These are phyloP conservation scores for Balaenoptera acutorostrata DNA, from an alignment of 2,113 vertebrate genomes.

Conservation along the genomic window DNA sequence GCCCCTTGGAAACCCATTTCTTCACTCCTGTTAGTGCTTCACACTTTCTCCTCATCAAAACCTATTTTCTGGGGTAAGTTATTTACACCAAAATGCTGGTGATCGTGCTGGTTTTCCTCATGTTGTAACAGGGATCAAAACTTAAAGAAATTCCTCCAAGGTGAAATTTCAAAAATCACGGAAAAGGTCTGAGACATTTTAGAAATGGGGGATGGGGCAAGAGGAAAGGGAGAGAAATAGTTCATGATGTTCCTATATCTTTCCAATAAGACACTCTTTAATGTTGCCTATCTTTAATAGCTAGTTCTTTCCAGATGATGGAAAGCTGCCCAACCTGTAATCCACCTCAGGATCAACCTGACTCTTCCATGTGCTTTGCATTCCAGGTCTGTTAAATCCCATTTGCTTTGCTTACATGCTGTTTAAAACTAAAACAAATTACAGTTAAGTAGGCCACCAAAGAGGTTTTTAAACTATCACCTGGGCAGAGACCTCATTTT, in stretches of 20 bases:
- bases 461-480: not conserved
- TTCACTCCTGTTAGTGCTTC: not conserved
- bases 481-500: not conserved
- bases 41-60: not conserved
- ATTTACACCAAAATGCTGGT: not conserved
- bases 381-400: not conserved
- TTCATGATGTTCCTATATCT: not conserved
- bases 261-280: not conserved
- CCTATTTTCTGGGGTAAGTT: not conserved
- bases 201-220: not conserved
- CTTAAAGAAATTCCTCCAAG: not conserved
- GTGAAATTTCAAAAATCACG: not conserved
- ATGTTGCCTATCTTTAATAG: not conserved
- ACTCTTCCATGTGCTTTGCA: not conserved
- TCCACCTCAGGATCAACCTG: not conserved
- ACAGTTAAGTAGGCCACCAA: not conserved
- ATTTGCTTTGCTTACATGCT: not conserved
- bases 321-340: not conserved
- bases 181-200: not conserved
- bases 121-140: not conserved
- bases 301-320: not conserved
- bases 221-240: not conserved
- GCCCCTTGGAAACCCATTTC: not conserved
- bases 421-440: constrained; percentile 28
- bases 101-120: not conserved